phyloP scores from a whole-genome alignment of 2,797 vertebrate species.

The Prunella strophiata region DNA sequence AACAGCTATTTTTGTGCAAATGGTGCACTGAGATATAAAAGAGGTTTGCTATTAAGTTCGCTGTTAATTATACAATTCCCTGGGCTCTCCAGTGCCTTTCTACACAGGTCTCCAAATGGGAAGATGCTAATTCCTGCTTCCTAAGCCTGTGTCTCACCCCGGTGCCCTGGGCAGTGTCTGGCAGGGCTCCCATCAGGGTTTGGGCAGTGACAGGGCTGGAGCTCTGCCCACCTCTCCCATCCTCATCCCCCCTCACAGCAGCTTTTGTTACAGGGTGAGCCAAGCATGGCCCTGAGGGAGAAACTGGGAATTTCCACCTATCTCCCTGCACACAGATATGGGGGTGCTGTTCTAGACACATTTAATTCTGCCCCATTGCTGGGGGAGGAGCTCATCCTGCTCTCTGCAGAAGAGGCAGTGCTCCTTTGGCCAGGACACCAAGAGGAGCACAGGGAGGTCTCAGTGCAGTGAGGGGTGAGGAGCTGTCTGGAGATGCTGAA shows the following conservation, averaged over 20 bases:
- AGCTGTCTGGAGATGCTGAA: not conserved
- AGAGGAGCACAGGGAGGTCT: rapidly evolving
- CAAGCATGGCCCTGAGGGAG: not conserved
- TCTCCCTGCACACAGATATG: rapidly evolving
- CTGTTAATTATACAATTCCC: not conserved
- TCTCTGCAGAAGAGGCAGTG: rapidly evolving
- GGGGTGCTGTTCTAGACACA: rapidly evolving
- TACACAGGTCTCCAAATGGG: rapidly evolving
- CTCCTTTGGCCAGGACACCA: rapidly evolving
- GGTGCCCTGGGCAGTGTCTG: rapidly evolving
- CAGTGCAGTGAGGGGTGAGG: not conserved
- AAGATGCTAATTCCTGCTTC: not conserved
- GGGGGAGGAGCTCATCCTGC: rapidly evolving
- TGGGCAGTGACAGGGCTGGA: rapidly evolving
- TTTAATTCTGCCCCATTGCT: not conserved
- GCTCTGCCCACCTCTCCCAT: not conserved
- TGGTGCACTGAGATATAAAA: not conserved
- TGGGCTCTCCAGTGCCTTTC: not conserved
- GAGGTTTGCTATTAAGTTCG: not conserved
- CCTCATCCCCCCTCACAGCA: rapidly evolving
- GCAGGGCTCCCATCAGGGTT: not conserved
- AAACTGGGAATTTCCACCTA: rapidly evolving
- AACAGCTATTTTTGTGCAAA: not conserved
- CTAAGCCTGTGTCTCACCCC: not conserved
- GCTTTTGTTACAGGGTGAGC: rapidly evolving